These are phyloP conservation scores for Torymus aiolomorphi DNA, from an alignment of 2,888 invertebrate genomes.

Conservation along the genomic window DNA sequence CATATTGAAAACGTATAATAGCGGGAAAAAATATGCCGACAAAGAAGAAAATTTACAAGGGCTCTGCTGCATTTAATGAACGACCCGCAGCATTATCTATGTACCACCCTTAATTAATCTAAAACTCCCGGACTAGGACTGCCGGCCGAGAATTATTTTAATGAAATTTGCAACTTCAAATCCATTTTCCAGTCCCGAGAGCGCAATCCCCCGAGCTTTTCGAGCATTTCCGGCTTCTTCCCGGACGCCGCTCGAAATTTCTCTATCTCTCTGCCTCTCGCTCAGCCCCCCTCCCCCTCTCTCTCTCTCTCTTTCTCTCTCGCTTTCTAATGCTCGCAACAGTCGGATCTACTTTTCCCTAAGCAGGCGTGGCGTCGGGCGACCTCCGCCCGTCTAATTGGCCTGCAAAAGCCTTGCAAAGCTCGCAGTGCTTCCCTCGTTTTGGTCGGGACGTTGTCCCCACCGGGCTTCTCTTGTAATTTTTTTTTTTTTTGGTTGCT, in stretches of 20 bases:
- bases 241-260: slow-evolving; percentile 21
- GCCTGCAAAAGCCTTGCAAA: slow-evolving; percentile 30
- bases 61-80: slow-evolving; percentile 13
- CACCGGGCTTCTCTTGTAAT: background rate
- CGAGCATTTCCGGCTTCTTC: slow-evolving; percentile 45
- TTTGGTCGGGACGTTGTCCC: too few relatives aligned
- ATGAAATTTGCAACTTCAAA: slow-evolving; percentile 52
- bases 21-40: too few relatives aligned
- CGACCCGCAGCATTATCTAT: slow-evolving; percentile 17
- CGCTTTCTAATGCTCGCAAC: slow-evolving; percentile 42
- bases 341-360: slow-evolving; percentile 45
- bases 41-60: too few relatives aligned
- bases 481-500: slow-evolving; percentile 17
- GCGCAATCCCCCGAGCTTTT: slow-evolving; percentile 49
- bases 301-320: slow-evolving; percentile 13
- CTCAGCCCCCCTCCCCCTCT: background rate
- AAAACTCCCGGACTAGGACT: slow-evolving; percentile 35
- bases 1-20: too few relatives aligned
- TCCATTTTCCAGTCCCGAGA: slow-evolving; percentile 34
- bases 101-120: slow-evolving; percentile 44
- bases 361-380: slow-evolving; percentile 35
- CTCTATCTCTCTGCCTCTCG: slow-evolving; percentile 31
- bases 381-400: slow-evolving; percentile 39
- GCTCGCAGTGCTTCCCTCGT: background rate
- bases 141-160: slow-evolving; percentile 43